Evolutionary conservation across 2,888 invertebrate species (phyloP), one percentile per base, ranked within the genome.

Genomic region (Microplitis manilae): DNA sequence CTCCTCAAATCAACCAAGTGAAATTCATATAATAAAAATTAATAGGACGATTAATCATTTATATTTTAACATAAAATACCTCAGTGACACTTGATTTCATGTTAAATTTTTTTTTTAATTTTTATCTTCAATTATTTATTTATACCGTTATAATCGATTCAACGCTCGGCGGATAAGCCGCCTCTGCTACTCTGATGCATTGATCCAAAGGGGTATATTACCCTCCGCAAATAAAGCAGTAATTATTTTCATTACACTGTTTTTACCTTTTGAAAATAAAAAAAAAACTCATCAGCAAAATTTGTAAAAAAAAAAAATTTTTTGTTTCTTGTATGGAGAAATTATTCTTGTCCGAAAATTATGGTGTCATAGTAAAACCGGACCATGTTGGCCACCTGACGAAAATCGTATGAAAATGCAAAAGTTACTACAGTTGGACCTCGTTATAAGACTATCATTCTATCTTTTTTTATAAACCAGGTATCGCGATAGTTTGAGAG

Each of bases 151-250:
- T 50, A 50, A 50, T 50, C 50, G 13, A 50, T 50, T 50, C 6
- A 50, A 50, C 13, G 38, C 71, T 62, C 71, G 2, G 1, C 60
- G 39, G 71, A 61, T 71, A 71, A 71, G 61, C 65, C 9, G 38
- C 13, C 30, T 20, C 38, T 30, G 6, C 38, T 30, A 30, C 30
- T 20, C 20, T 38, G 6, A 65, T 71, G 6, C 41, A 17, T 39
- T 39, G 20, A 68, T 40, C 61, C 50, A 50, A 9, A 15, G 39
- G 62, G 41, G 40, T 77, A 68, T 69, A 73, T 73, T 69, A 77
- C 69, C 69, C 64, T 77, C 73, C 2, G 73, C 41, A 68, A 77
- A 65, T 38, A 73, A 77, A 68, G 38, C 62, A 38, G 62, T 9
- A 6, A 41, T 50, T 40, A 41, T 15, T 50, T 50, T 50, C 13